Evolutionary conservation across 2,797 vertebrate species (phyloP).

Genomic region (Zalophus californianus): DNA sequence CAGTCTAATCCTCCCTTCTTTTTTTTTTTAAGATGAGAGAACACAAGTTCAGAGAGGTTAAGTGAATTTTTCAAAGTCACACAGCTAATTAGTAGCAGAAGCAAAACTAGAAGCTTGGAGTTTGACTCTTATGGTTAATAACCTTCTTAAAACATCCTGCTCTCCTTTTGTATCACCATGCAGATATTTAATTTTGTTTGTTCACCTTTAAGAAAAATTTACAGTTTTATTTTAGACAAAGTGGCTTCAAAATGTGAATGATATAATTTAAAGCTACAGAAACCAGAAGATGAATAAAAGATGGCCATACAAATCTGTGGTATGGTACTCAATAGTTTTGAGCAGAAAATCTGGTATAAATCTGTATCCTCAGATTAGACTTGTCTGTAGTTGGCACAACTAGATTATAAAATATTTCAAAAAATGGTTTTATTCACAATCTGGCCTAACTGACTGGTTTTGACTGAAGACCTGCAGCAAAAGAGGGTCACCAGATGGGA

Average conservation of each 20-base stretch:
- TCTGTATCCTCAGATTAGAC: not conserved
- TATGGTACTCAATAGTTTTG: not conserved
- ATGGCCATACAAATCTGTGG: not conserved
- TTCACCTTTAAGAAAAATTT: not conserved
- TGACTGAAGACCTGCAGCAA: conserved; percentile 15
- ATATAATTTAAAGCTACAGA: conserved; percentile 10
- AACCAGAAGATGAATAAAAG: not conserved
- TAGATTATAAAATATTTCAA: conserved; percentile 40
- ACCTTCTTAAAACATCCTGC: not conserved
- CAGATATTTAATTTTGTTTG: not conserved
- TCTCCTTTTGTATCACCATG: not conserved
- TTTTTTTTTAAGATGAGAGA: not conserved
- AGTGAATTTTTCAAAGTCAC: conserved; percentile 16
- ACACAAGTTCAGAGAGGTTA: not conserved
- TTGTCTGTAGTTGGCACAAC: not conserved
- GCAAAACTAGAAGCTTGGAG: not conserved
- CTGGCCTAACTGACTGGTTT: conserved; percentile 35
- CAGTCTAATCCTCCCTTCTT: not conserved
- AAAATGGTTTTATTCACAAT: conserved; percentile 60
- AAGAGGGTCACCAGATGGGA: conserved; percentile 60
- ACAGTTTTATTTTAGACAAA: conserved; percentile 29
- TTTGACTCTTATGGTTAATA: not conserved
- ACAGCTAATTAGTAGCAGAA: not conserved
- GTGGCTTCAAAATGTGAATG: not conserved
- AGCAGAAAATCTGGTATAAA: not conserved